phyloP scores from a whole-genome alignment of 2,888 invertebrate genomes.

The Pollenia griseotomentosa region DNA sequence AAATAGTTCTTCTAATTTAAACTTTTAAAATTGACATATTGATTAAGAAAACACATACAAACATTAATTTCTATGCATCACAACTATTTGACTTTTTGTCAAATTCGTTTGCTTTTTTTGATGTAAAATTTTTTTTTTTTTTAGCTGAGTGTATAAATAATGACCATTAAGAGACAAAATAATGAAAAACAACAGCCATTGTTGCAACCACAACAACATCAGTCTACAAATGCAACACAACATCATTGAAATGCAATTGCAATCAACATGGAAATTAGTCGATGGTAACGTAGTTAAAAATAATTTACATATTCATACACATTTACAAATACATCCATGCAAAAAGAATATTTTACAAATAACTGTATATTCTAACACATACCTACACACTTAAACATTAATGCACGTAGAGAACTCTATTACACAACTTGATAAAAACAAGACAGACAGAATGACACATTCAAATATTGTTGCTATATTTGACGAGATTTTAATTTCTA shows the following conservation, averaged over 20 bases:
- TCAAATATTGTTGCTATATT: neutral
- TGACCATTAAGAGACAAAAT: conserved; percentile 54
- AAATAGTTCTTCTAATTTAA: no score
- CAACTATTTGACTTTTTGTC: conserved; percentile 31
- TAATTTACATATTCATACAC: conserved; percentile 33
- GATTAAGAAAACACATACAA: neutral
- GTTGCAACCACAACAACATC: conserved; percentile 2
- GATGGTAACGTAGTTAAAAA: conserved; percentile 21
- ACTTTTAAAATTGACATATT: neutral
- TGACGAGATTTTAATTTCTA: no score
- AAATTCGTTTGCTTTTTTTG: conserved; percentile 9
- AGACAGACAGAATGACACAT: neutral
- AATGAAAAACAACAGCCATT: neutral
- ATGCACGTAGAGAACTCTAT: neutral
- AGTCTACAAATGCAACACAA: conserved; percentile 23
- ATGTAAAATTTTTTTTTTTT: neutral
- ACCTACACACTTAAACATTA: neutral
- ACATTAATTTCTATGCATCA: conserved; percentile 23
- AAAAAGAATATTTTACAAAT: conserved; percentile 48
- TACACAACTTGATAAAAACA: neutral
- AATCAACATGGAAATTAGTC: conserved; percentile 71
- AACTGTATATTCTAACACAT: neutral
- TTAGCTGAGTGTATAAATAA: conserved; percentile 50
- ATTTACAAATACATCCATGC: conserved; percentile 12
- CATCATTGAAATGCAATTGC: conserved; percentile 72